phyloP scores from a whole-genome alignment of 2,113 vertebrate species.

The Ceuthmochares aereus region DNA sequence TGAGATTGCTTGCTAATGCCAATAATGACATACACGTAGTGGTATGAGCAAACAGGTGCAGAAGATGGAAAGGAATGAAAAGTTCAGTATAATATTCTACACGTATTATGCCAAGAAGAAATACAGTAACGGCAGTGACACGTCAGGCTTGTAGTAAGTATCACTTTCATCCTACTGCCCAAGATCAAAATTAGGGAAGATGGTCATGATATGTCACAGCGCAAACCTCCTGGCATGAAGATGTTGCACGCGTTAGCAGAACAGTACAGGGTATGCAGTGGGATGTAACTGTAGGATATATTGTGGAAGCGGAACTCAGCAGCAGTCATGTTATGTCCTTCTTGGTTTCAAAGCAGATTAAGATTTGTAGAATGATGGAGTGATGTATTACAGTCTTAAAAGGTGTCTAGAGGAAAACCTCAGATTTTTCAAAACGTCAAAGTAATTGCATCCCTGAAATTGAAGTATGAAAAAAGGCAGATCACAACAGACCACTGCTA shows the following conservation, averaged over 20 bases:
- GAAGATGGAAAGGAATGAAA: neutral
- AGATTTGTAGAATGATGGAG: neutral
- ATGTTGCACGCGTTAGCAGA: neutral
- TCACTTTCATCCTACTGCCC: neutral
- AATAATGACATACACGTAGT: neutral
- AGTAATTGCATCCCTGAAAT: neutral
- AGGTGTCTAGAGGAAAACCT: neutral
- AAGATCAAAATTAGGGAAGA: neutral
- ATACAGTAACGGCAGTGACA: neutral
- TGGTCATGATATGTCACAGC: neutral
- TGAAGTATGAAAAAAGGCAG: neutral
- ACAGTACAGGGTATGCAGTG: neutral
- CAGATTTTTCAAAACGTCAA: neutral
- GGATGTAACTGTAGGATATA: no score
- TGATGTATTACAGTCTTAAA: neutral
- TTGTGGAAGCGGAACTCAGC: neutral
- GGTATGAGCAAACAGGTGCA: neutral
- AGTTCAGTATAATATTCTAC: neutral
- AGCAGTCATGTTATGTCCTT: neutral
- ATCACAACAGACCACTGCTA: neutral
- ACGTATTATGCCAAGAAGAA: neutral
- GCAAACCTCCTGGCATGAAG: neutral
- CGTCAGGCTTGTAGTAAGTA: neutral
- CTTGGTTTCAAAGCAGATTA: neutral
- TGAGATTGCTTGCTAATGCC: neutral